Conservation (phyloP, 1,140 invertebrate genomes). For the Tribolium castaneum region DNA sequence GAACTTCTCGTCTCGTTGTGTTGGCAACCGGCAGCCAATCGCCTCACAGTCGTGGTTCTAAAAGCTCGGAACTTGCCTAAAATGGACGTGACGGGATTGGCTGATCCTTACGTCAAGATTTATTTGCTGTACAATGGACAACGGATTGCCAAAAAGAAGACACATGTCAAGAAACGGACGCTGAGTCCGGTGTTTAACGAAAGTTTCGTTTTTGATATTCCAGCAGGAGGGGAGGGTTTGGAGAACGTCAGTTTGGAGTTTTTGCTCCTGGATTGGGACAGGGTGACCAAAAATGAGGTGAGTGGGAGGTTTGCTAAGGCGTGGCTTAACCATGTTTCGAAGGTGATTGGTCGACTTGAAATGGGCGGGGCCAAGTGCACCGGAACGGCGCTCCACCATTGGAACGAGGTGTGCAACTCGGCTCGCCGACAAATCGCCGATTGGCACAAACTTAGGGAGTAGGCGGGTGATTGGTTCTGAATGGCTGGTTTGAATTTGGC, state of each 20-base stretch:
- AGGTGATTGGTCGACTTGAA: slow-evolving; percentile 95
- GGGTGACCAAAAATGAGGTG: slow-evolving; percentile 97
- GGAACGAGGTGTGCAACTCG: slow-evolving; percentile 96
- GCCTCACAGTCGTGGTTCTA: slow-evolving; percentile 89
- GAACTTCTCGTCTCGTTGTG: slow-evolving; percentile 92
- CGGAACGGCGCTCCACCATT: slow-evolving; percentile 89
- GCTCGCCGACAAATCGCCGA: slow-evolving; percentile 97
- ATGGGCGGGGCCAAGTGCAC: slow-evolving; percentile 83
- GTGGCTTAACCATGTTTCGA: slow-evolving; percentile 42
- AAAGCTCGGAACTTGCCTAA: slow-evolving; percentile 95
- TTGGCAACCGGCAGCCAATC: slow-evolving; percentile 91
- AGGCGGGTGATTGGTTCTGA: slow-evolving; percentile 54
- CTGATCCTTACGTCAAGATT: slow-evolving; percentile 96
- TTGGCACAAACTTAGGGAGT: slow-evolving; percentile 97
- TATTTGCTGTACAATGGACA: slow-evolving; percentile 95
- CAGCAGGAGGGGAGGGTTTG: slow-evolving; percentile 77
- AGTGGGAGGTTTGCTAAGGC: slow-evolving; percentile 40
- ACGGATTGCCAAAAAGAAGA: slow-evolving; percentile 98
- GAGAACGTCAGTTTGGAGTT: slow-evolving; percentile 93
- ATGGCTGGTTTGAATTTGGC: neutral
- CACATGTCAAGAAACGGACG: slow-evolving; percentile 97
- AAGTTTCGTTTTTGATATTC: slow-evolving; percentile 91
- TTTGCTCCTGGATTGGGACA: slow-evolving; percentile 94
- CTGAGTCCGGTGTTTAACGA: slow-evolving; percentile 99
- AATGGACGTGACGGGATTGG: slow-evolving; percentile 95